Conservation (phyloP, 2,797 vertebrate genomes). For the Selene dorsalis region DNA sequence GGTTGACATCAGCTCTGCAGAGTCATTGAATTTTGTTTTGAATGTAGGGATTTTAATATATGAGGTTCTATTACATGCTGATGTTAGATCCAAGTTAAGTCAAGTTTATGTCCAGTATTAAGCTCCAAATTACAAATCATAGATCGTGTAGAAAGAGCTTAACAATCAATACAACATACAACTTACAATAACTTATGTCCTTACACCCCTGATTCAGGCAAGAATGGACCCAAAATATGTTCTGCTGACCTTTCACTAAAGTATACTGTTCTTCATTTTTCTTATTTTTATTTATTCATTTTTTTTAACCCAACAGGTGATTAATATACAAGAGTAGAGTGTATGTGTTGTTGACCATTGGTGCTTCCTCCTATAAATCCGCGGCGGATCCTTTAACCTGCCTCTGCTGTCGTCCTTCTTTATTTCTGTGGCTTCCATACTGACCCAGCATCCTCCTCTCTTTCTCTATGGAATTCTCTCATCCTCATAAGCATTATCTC, state of each 20-base stretch:
- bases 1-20: neutral
- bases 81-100: constrained; percentile 10
- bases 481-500: constrained; percentile 67
- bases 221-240: neutral
- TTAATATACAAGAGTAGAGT: constrained; percentile 8
- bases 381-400: neutral
- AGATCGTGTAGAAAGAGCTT: neutral
- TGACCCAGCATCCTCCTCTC: constrained; percentile 12
- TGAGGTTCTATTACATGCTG: constrained; percentile 3
- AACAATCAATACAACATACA: neutral
- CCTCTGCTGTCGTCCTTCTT: constrained; percentile 29
- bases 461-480: constrained; percentile 67
- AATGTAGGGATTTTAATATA: constrained; percentile 7
- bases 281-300: neutral
- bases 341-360: neutral
- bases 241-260: neutral
- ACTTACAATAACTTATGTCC: neutral
- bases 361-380: neutral
- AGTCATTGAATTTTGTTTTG: constrained; percentile 10
- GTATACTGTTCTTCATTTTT: neutral
- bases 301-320: neutral
- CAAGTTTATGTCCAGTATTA: neutral
- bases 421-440: constrained; percentile 26
- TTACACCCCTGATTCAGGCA: neutral
- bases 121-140: neutral